Evolutionary conservation across 2,888 invertebrate genomes (phyloP).

Genomic region (Plebejus argus): DNA sequence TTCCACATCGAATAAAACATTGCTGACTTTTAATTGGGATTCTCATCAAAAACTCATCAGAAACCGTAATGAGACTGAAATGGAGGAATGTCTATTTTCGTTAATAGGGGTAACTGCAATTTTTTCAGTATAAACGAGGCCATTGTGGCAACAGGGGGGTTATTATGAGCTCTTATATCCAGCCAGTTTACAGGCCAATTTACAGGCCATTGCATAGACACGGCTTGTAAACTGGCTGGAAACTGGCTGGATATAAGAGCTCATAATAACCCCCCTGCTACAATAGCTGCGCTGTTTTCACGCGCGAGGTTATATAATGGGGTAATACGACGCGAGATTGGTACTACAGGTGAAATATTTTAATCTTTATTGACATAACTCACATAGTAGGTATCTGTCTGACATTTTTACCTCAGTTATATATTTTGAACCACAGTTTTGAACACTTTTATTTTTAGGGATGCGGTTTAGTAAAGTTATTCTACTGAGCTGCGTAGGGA

Average conservation of each 20-base stretch:
- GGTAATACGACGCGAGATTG: constrained; percentile 6
- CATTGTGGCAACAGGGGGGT: neutral
- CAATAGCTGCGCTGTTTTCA: constrained; percentile 32
- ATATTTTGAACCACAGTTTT: too few species aligned
- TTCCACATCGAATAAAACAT: neutral
- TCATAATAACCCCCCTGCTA: too few species aligned
- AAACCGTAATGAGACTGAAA: neutral
- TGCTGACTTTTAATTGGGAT: constrained; percentile 6
- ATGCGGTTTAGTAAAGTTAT: too few species aligned
- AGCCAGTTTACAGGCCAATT: too few species aligned
- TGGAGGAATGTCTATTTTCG: neutral
- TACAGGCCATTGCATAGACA: too few species aligned
- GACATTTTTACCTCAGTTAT: neutral
- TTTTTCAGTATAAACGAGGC: neutral
- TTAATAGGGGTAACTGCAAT: constrained; percentile 21
- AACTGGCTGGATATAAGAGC: too few species aligned
- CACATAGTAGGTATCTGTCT: too few species aligned
- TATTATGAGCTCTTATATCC: too few species aligned
- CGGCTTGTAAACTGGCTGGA: too few species aligned
- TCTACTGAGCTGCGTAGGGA: too few species aligned
- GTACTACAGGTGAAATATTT: neutral
- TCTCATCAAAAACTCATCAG: constrained; percentile 3
- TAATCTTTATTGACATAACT: neutral
- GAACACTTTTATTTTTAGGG: too few species aligned
- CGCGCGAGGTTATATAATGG: constrained; percentile 19